phyloP scores from a whole-genome alignment of 2,888 invertebrate genomes.

The Rapana venosa region DNA sequence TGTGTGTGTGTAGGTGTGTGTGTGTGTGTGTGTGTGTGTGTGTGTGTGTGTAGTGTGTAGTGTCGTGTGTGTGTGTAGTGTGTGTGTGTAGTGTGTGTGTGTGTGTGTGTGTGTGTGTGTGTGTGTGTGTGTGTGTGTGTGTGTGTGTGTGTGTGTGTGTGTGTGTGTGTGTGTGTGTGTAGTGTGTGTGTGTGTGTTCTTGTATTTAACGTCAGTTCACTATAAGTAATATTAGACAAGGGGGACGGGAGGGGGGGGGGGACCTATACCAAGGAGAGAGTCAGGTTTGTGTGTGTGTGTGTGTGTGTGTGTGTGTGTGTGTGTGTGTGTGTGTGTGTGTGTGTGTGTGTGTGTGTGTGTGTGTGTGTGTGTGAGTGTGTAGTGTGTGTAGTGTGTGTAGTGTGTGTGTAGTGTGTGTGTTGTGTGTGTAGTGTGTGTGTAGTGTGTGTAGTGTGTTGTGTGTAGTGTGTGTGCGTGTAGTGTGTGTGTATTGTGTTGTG shows the following conservation, averaged over 20 bases:
- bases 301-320: background rate
- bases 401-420: too few species aligned
- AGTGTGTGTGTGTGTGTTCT: too few species aligned
- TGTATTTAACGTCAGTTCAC: too few species aligned
- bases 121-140: background rate
- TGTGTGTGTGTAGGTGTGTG: too few species aligned
- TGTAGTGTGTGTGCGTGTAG: slow-evolving; percentile 3
- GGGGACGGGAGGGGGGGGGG: too few species aligned
- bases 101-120: background rate
- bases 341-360: slow-evolving; percentile 2
- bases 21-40: too few species aligned
- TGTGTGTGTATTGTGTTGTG: background rate
- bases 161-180: background rate
- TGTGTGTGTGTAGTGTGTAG: slow-evolving; percentile 5
- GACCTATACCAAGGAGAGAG: too few species aligned
- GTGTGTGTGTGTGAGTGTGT: slow-evolving; percentile 7
- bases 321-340: background rate
- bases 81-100: too few species aligned
- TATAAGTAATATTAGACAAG: too few species aligned
- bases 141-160: background rate
- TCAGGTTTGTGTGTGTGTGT: background rate
- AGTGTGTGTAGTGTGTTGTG: too few species aligned
- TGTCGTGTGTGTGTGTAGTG: background rate
- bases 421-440: too few species aligned
- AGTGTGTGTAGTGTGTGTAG: too few species aligned